Evolutionary conservation across 1,140 invertebrate genomes (phyloP).

Genomic region (Drosophila truncata): DNA sequence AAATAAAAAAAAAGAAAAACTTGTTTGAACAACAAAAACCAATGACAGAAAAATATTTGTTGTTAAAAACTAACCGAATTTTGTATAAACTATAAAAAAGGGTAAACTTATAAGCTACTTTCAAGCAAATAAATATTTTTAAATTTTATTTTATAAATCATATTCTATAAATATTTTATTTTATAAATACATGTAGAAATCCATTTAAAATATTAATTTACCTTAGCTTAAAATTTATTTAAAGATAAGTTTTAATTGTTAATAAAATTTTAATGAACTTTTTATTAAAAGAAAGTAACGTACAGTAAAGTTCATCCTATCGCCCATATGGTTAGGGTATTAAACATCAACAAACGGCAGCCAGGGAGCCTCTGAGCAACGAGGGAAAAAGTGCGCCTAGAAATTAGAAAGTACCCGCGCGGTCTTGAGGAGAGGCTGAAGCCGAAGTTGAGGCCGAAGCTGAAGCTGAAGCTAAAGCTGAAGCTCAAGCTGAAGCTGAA

Average conservation of each 20-base stretch:
- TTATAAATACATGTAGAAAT: background rate
- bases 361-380: conserved; percentile 33
- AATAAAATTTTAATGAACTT: background rate
- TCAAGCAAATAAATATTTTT: too few species aligned
- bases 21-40: conserved; percentile 48
- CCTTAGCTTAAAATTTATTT: background rate
- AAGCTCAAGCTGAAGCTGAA: conserved; percentile 16
- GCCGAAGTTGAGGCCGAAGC: conserved; percentile 1
- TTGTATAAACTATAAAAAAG: background rate
- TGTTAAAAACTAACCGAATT: background rate
- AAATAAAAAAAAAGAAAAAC: conserved; percentile 39
- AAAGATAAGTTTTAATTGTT: background rate
- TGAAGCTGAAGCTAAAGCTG: conserved; percentile 26
- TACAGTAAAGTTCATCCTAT: background rate
- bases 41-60: conserved; percentile 45
- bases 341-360: conserved; percentile 59
- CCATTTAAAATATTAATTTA: background rate
- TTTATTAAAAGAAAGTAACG: background rate
- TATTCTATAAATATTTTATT: too few species aligned
- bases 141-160: background rate
- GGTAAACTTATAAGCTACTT: background rate
- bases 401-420: conserved; percentile 80
- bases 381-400: conserved; percentile 68
- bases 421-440: conserved; percentile 45
- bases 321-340: conserved; percentile 27